phyloP scores from a whole-genome alignment of 1,140 invertebrate genomes.

The Ridgeia piscesae region DNA sequence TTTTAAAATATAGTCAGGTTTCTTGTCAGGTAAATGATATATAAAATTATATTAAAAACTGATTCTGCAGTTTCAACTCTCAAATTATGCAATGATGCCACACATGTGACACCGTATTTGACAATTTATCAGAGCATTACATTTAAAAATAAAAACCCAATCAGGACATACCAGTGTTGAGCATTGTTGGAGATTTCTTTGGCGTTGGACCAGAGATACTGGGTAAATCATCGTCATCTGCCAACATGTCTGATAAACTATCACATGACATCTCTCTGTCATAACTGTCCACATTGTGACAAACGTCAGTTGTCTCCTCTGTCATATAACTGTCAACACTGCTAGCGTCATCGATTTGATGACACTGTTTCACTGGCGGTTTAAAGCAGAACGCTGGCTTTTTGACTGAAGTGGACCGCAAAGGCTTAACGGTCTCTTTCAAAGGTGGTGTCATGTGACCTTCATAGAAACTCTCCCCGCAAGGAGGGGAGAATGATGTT shows the following conservation, averaged over 20 bases:
- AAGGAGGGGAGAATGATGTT: conserved; percentile 17
- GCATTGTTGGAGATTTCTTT: neutral
- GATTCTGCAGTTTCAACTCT: too few relatives aligned
- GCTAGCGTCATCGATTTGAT: neutral
- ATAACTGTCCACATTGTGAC: neutral
- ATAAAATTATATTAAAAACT: too few relatives aligned
- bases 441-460: neutral
- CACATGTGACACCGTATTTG: too few relatives aligned
- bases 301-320: neutral
- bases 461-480: conserved; percentile 21
- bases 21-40: too few relatives aligned
- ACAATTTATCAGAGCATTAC: neutral
- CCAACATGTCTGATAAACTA: neutral
- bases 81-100: too few relatives aligned
- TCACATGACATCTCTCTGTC: neutral
- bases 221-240: neutral
- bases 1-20: too few relatives aligned
- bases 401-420: neutral
- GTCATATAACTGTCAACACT: neutral
- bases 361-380: neutral
- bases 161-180: neutral
- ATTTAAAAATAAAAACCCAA: neutral
- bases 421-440: neutral
- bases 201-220: neutral
- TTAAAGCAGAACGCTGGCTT: neutral